Evolutionary conservation across 2,113 vertebrate genomes (phyloP), one percentile per base, ranked within the genome.

Genomic region (Ranitomeya imitator): DNA sequence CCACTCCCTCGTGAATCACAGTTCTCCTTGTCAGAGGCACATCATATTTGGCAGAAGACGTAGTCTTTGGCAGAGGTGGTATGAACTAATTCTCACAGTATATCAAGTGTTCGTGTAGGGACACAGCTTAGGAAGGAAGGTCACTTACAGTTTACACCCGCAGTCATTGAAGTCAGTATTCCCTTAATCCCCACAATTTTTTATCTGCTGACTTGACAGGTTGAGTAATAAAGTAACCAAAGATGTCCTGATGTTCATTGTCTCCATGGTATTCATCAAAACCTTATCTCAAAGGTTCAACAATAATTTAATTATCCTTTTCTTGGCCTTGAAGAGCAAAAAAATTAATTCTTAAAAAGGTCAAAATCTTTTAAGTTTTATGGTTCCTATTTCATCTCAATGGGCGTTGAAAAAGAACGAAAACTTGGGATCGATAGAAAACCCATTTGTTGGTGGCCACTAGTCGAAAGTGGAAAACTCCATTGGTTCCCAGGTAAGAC

Each of bases 1-100:
- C 65, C 86, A 52, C 79, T 80, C 79, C 86, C 61, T 59, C 15
- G 57, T 88, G 86, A 88, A 76, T 88, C 86, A 88, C 65, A 23
- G 23, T 14, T 15, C 51, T 55, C 63, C 31, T 37, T 63, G 69
- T 60, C 79, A 83, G 67, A 31, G 57, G 86, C 54, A 87, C 7
- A 55, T 55, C 26, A 83, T n/a, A 21, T 76, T 71, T 81, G 86
- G 79, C 86, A 88, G 69, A 10, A 57, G 23, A 60, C 54, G 54
- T 37, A 71, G 52, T 51, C 23, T 18, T 82, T 57, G 23, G 63
- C 55, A 45, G n/a, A 79, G 77, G 12, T 18, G 45, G 61, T 71
- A 31, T 18, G 55, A 81, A 60, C 45, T 71, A 31, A 74, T 83
- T 82, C 79, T 71, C 63, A 73, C 63, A 81, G 59, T 57, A 18